These are phyloP conservation scores for Otus sunia DNA, from an alignment of 2,113 vertebrate genomes.

Conservation along the genomic window DNA sequence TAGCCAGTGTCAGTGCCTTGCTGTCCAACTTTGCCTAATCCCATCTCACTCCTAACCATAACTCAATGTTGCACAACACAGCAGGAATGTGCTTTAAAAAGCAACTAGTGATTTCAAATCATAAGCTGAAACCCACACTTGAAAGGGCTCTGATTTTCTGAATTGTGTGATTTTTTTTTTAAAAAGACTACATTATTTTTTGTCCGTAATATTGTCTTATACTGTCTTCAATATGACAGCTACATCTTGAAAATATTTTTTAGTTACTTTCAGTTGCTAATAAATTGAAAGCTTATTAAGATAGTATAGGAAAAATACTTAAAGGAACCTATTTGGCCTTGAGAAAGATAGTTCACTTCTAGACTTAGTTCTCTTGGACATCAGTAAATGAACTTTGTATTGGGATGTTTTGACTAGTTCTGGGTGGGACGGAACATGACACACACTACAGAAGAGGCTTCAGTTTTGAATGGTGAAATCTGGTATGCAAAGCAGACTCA, in stretches of 20 bases:
- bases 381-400: neutral
- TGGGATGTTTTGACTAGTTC: neutral
- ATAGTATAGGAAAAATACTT: neutral
- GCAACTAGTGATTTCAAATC: neutral
- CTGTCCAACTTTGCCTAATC: neutral
- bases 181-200: neutral
- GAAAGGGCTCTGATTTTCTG: neutral
- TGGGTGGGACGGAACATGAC: neutral
- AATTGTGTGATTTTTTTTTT: neutral
- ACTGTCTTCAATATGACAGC: neutral
- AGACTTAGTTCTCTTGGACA: neutral
- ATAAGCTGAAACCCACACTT: neutral
- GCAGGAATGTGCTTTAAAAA: neutral
- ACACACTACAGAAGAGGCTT: neutral
- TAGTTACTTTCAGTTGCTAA: neutral
- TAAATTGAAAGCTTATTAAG: neutral
- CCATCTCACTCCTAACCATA: neutral
- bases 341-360: neutral
- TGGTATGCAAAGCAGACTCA: neutral
- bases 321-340: neutral
- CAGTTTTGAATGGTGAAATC: neutral
- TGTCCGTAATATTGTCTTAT: neutral
- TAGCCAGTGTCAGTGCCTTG: neutral
- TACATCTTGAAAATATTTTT: neutral
- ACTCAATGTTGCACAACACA: neutral